phyloP scores from a whole-genome alignment of 2,797 vertebrate species.

The Podarcis lilfordi region DNA sequence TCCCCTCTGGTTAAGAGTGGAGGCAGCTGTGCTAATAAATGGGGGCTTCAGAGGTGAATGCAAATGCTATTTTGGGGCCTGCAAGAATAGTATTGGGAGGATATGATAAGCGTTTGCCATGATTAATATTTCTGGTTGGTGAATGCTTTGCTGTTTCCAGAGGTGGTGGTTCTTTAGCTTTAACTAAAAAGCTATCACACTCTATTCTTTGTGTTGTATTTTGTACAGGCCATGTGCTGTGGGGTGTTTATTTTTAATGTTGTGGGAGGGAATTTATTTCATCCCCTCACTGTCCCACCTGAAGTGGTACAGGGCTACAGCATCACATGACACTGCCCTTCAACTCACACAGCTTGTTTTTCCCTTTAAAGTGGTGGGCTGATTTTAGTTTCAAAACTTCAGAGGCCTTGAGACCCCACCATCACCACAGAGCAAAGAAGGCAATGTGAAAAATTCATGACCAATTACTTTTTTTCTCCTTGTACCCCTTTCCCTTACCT shows the following conservation, averaged over 20 bases:
- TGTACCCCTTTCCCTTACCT: not conserved
- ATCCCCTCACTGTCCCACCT: not conserved
- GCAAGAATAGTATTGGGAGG: slow-evolving; percentile 32
- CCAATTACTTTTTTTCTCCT: not conserved
- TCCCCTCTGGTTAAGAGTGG: slow-evolving; percentile 61
- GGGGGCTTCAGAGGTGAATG: slow-evolving; percentile 57
- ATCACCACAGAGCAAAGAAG: not conserved
- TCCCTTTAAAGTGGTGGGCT: not conserved
- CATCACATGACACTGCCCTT: not conserved
- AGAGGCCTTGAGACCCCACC: not conserved
- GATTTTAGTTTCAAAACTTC: not conserved
- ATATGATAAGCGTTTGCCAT: slow-evolving; percentile 8
- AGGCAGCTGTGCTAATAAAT: slow-evolving; percentile 75
- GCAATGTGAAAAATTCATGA: not conserved
- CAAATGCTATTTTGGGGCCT: slow-evolving; percentile 53
- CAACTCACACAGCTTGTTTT: not conserved
- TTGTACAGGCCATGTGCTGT: not conserved
- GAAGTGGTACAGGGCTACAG: not conserved
- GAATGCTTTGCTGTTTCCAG: slow-evolving; percentile 3
- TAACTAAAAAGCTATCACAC: not conserved
- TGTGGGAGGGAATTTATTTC: not conserved
- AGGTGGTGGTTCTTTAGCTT: not conserved
- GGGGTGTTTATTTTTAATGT: not conserved
- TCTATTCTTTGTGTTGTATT: slow-evolving; percentile 6
- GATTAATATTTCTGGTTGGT: slow-evolving; percentile 29